Evolutionary conservation across 2,113 vertebrate genomes (phyloP).

Genomic region (Rutilus rutilus): DNA sequence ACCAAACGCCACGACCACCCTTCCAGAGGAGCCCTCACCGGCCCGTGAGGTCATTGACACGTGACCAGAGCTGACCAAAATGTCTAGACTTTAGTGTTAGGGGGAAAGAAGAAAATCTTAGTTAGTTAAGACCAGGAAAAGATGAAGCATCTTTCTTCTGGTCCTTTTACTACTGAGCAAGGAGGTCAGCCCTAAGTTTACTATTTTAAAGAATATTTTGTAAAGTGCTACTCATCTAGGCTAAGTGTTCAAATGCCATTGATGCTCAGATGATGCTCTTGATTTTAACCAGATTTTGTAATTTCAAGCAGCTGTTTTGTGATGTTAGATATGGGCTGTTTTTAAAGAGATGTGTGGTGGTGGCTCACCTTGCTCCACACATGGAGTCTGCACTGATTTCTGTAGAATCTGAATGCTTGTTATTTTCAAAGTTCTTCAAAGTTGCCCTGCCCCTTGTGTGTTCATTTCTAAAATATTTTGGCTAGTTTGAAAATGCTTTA

Average conservation of each 20-base stretch:
- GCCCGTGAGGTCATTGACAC: slow-evolving; percentile 81
- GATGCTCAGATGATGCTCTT: not conserved
- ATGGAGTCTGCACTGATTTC: not conserved
- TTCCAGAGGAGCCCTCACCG: slow-evolving; percentile 78
- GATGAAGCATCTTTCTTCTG: not conserved
- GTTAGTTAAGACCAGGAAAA: not conserved
- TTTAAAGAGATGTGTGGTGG: not conserved
- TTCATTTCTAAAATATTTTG: not conserved
- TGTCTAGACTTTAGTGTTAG: not conserved
- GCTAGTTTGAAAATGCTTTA: slow-evolving; percentile 15
- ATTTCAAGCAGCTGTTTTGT: slow-evolving; percentile 35
- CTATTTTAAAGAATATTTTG: slow-evolving; percentile 51
- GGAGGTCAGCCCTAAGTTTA: slow-evolving; percentile 2
- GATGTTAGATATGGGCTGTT: slow-evolving; percentile 27
- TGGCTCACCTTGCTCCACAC: not conserved
- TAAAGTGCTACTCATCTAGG: slow-evolving; percentile 41
- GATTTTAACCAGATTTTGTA: slow-evolving; percentile 28
- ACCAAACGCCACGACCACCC: slow-evolving; percentile 72
- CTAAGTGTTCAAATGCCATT: slow-evolving; percentile 27
- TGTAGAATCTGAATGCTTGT: not conserved
- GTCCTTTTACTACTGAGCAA: slow-evolving; percentile 7
- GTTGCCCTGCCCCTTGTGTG: not conserved
- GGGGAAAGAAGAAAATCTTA: not conserved
- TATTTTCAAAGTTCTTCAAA: not conserved
- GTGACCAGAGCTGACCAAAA: slow-evolving; percentile 67